Percentiles rank a stretch among this genome's conserved stretches.
Evolutionary conservation across 2,113 vertebrate species (phyloP).

Genomic region (Ceyx melanurus): DNA sequence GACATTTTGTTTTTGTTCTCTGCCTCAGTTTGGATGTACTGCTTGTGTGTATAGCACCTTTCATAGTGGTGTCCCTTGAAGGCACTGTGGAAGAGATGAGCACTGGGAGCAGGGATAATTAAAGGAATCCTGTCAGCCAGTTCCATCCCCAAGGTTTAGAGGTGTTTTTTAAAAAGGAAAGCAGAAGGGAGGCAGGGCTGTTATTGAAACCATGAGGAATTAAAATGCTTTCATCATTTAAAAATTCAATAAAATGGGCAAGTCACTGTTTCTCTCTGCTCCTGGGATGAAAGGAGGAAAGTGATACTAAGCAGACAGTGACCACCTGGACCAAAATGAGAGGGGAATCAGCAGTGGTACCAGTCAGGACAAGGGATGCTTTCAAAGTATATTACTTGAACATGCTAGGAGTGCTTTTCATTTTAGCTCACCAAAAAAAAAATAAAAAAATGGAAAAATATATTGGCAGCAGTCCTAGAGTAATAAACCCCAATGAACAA

Average conservation of each 20-base stretch:
- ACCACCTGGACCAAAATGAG: not conserved
- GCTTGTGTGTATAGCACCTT: not conserved
- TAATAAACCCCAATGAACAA: conserved; percentile 12
- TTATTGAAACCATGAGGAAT: not conserved
- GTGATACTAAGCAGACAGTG: not conserved
- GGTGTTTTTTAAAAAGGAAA: not conserved
- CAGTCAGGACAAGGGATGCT: not conserved
- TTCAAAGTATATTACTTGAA: not conserved
- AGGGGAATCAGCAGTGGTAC: not conserved
- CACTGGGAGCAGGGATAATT: not conserved
- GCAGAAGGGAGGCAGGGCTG: not conserved
- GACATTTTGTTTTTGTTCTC: not conserved
- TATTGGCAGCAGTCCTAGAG: conserved; percentile 11
- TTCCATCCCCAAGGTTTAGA: conserved; percentile 3
- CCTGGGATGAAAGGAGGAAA: not conserved
- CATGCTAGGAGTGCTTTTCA: not conserved
- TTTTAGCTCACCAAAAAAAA: not conserved
- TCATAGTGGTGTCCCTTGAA: conserved; percentile 15
- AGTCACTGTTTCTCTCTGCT: not conserved
- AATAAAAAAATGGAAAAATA: not conserved
- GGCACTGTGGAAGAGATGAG: not conserved
- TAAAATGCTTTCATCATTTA: not conserved
- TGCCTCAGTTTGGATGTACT: not conserved
- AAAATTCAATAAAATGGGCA: not conserved
- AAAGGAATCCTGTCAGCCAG: conserved; percentile 44